Evolutionary conservation across 2,888 invertebrate genomes (phyloP).

Genomic region (Colostygia pectinataria): DNA sequence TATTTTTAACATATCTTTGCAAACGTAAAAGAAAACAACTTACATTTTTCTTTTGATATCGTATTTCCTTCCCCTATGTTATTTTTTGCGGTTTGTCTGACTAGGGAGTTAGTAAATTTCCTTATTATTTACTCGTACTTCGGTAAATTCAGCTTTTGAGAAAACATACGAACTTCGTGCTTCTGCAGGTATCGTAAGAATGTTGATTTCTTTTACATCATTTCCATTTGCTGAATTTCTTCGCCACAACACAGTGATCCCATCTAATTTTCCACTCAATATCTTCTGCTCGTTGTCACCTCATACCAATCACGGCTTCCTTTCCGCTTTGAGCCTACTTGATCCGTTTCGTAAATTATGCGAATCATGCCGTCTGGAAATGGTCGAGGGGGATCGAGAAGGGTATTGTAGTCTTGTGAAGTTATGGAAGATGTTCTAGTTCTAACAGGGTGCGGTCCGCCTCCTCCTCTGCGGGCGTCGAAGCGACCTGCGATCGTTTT

Average conservation of each 20-base stretch:
- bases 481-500: conserved; percentile 46
- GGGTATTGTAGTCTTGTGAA: conserved; percentile 17
- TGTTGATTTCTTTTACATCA: conserved; percentile 1
- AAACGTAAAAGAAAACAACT: conserved; percentile 42
- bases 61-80: conserved; percentile 29
- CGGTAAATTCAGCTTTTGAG: neutral
- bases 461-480: neutral
- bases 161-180: neutral
- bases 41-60: conserved; percentile 42
- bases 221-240: conserved; percentile 18
- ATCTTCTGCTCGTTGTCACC: conserved; percentile 37
- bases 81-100: conserved; percentile 27
- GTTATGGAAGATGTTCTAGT: conserved; percentile 12
- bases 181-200: neutral
- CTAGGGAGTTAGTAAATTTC: conserved; percentile 10
- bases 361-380: conserved; percentile 52
- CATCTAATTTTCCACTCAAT: conserved; percentile 33
- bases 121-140: conserved; percentile 5
- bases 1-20: conserved; percentile 45
- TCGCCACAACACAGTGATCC: conserved; percentile 10
- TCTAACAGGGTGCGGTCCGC: neutral
- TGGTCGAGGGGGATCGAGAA: conserved; percentile 29
- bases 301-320: conserved; percentile 35
- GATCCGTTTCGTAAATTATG: conserved; percentile 50
- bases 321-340: conserved; percentile 40